Percentiles rank a stretch among this genome's conserved stretches.
Evolutionary conservation across 2,888 invertebrate genomes (phyloP).

Genomic region (Andrena bicolor): DNA sequence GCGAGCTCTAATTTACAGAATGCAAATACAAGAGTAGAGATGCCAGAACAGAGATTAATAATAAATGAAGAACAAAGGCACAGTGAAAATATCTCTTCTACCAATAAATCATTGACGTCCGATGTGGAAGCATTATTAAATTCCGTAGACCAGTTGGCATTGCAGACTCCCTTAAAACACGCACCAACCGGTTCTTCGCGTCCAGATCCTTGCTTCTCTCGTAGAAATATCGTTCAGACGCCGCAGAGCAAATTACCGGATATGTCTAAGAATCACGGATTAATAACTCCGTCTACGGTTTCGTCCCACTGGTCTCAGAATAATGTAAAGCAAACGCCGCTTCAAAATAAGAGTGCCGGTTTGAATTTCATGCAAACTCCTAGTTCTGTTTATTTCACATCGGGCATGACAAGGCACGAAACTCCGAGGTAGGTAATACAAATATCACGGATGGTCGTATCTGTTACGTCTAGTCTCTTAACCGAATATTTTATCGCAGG

Average conservation of each 20-base stretch:
- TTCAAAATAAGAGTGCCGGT: conserved; percentile 61
- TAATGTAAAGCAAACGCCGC: conserved; percentile 73
- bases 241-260: conserved; percentile 75
- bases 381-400: conserved; percentile 60
- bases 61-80: conserved; percentile 16
- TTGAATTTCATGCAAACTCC: conserved; percentile 66
- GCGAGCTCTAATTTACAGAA: conserved; percentile 25
- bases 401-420: conserved; percentile 64
- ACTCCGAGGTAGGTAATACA: conserved; percentile 66
- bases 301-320: conserved; percentile 74
- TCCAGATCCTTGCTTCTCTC: conserved; percentile 77
- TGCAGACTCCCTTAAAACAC: conserved; percentile 80
- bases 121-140: conserved; percentile 19
- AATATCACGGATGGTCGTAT: neutral
- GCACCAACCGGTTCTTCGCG: conserved; percentile 58
- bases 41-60: conserved; percentile 9
- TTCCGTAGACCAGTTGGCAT: conserved; percentile 42
- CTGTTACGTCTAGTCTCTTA: neutral
- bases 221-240: conserved; percentile 79
- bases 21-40: conserved; percentile 20
- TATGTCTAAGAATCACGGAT: conserved; percentile 62
- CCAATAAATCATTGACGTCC: neutral
- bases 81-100: conserved; percentile 27
- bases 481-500: conserved; percentile 58
- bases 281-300: conserved; percentile 77